Percentiles rank a stretch among this genome's conserved stretches.
phyloP scores from a whole-genome alignment of 2,888 invertebrate genomes.

The Podabrus alpinus region DNA sequence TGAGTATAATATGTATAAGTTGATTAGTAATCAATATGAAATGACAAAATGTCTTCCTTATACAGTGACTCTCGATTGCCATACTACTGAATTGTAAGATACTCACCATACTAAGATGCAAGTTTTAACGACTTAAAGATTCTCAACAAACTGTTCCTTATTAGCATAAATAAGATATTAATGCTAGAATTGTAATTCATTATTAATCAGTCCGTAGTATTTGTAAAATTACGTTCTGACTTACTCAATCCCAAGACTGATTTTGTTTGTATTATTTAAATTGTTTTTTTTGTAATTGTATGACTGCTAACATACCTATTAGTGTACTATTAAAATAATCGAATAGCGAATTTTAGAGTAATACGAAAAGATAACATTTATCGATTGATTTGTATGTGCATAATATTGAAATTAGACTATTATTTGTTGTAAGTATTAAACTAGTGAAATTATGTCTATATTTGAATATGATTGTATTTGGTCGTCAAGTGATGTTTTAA shows the following conservation, averaged over 20 bases:
- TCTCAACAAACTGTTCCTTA: slow-evolving; percentile 24
- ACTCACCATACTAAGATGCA: neutral
- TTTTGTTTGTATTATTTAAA: slow-evolving; percentile 5
- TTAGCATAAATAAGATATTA: slow-evolving; percentile 7
- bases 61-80: neutral
- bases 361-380: neutral
- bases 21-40: neutral
- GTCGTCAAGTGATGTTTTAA: neutral
- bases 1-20: neutral
- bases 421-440: neutral
- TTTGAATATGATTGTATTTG: neutral
- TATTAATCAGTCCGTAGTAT: slow-evolving; percentile 29
- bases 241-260: slow-evolving; percentile 22
- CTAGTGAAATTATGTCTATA: neutral
- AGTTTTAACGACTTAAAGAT: slow-evolving; percentile 4
- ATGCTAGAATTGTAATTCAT: slow-evolving; percentile 9
- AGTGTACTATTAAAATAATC: neutral
- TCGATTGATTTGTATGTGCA: neutral
- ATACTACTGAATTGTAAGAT: neutral
- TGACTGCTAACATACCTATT: neutral
- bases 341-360: neutral
- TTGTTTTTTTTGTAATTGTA: neutral
- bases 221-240: slow-evolving; percentile 22
- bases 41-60: neutral
- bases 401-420: slow-evolving; percentile 4